Percentiles rank a stretch among this genome's conserved stretches.
These are phyloP conservation scores for Calcarius ornatus DNA, from an alignment of 2,113 vertebrate genomes.

Conservation along the genomic window DNA sequence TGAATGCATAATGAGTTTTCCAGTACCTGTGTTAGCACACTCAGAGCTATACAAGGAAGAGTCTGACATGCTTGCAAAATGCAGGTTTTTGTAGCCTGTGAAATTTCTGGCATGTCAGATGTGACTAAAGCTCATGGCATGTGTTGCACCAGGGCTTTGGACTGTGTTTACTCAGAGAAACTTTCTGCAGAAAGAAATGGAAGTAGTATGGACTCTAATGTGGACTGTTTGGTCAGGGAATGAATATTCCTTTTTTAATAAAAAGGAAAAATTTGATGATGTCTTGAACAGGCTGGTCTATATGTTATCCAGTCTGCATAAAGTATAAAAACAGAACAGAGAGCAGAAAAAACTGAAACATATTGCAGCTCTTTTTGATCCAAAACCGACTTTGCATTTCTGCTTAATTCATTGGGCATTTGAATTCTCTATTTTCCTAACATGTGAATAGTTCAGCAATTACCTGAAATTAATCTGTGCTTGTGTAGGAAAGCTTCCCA, in stretches of 20 bases:
- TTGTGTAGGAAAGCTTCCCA: not conserved
- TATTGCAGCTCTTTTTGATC: not conserved
- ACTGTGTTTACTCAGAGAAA: not conserved
- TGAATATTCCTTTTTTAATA: not conserved
- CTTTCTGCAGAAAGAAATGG: not conserved
- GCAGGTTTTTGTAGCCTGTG: not conserved
- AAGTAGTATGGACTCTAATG: fast-evolving
- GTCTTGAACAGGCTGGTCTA: not conserved
- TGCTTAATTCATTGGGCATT: fast-evolving
- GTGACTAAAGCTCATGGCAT: not conserved
- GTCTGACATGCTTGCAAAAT: not conserved
- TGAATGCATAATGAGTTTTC: not conserved
- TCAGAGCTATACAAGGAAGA: not conserved
- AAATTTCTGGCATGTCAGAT: not conserved
- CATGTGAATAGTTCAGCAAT: not conserved
- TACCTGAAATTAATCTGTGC: not conserved
- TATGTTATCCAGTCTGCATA: not conserved
- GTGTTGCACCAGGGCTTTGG: not conserved
- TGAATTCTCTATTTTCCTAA: not conserved
- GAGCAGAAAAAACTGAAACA: not conserved
- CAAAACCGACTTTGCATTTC: not conserved
- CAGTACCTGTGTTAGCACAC: not conserved
- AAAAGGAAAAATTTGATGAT: not conserved
- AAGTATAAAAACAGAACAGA: not conserved
- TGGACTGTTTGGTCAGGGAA: not conserved